Percentiles rank a stretch among this genome's conserved stretches.
Evolutionary conservation across 2,888 invertebrate species (phyloP).

Genomic region (Callosobruchus maculatus): DNA sequence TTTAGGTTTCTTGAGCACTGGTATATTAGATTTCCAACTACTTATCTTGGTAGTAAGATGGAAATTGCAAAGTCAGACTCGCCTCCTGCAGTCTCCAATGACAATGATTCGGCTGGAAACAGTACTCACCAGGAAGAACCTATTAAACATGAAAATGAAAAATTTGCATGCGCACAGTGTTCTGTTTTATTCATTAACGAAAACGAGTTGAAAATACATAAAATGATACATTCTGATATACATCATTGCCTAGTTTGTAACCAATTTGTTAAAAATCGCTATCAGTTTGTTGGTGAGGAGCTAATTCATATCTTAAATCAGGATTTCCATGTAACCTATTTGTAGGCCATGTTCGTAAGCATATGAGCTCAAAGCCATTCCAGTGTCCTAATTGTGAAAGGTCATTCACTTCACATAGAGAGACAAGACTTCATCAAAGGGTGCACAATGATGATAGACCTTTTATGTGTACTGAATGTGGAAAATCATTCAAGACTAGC

Average conservation of each 20-base stretch:
- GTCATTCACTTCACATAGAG: constrained; percentile 21
- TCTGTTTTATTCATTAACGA: constrained; percentile 20
- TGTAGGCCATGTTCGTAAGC: constrained; percentile 25
- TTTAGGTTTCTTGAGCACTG: no score
- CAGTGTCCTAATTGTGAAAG: constrained; percentile 21
- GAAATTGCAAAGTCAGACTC: neutral
- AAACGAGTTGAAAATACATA: constrained; percentile 20
- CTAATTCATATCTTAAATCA: constrained; percentile 3
- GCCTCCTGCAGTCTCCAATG: neutral
- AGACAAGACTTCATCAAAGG: constrained; percentile 23
- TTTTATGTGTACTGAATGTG: constrained; percentile 26
- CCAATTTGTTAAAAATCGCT: constrained; percentile 24
- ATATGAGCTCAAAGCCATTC: constrained; percentile 26
- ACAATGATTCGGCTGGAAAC: neutral
- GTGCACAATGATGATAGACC: constrained; percentile 28
- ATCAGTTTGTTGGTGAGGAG: constrained; percentile 23
- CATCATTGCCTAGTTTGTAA: constrained; percentile 26
- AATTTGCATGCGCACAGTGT: constrained; percentile 12
- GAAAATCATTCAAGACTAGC: constrained; percentile 25
- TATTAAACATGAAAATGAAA: constrained; percentile 11
- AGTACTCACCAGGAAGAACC: constrained; percentile 8
- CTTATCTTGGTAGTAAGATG: no score
- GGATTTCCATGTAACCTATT: constrained; percentile 2
- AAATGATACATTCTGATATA: constrained; percentile 22
- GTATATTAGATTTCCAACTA: no score